Evolutionary conservation across 2,113 vertebrate genomes (phyloP).

Genomic region (Plectropomus leopardus): DNA sequence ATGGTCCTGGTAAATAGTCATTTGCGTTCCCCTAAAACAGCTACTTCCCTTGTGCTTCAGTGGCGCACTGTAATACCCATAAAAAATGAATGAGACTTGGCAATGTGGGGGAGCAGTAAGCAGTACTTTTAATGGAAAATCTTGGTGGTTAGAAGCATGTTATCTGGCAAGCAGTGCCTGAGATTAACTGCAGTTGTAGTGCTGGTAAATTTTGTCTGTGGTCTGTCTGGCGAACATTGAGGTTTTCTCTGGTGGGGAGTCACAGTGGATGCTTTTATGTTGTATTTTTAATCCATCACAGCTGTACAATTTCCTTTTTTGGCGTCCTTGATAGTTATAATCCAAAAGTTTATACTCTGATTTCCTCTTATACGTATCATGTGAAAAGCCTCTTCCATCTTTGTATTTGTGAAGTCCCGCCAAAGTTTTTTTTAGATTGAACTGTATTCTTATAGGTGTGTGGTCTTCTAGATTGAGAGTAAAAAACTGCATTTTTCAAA

Average conservation of each 20-base stretch:
- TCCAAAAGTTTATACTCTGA: conserved; percentile 3
- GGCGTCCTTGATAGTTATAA: background rate
- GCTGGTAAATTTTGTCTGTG: conserved; percentile 25
- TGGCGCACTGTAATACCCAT: background rate
- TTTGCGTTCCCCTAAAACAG: conserved; percentile 6
- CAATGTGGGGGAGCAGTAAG: background rate
- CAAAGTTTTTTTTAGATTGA: background rate
- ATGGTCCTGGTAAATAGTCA: background rate
- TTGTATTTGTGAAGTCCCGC: background rate
- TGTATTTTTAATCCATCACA: conserved; percentile 1
- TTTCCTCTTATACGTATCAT: background rate
- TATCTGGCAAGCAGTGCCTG: conserved; percentile 33
- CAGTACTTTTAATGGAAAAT: conserved; percentile 34
- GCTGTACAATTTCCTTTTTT: background rate
- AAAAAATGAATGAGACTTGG: conserved; percentile 9
- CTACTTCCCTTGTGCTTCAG: background rate
- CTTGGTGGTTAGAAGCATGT: conserved; percentile 10
- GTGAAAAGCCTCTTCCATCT: background rate
- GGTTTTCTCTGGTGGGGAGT: background rate
- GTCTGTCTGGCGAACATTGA: conserved; percentile 20
- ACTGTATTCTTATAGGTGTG: background rate
- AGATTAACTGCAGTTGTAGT: conserved; percentile 30
- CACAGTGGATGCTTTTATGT: background rate
- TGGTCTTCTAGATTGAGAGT: background rate
- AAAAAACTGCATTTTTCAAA: conserved; percentile 3